Evolutionary conservation across 1,140 invertebrate species (phyloP).

Genomic region (Colletes gigas): DNA sequence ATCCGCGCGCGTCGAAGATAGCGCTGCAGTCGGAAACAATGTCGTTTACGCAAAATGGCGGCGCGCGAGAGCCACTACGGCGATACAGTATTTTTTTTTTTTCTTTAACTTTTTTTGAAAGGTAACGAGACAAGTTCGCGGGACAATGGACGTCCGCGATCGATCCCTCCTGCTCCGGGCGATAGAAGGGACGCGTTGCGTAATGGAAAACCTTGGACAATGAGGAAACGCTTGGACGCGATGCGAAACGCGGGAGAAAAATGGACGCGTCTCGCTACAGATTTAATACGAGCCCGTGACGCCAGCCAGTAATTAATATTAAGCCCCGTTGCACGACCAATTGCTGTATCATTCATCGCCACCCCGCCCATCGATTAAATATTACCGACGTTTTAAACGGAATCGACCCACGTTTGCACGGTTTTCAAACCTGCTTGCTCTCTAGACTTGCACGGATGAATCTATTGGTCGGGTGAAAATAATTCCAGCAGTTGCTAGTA

Average conservation of each 20-base stretch:
- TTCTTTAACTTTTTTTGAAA: constrained; percentile 1
- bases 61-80: constrained; percentile 1
- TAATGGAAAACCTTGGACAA: neutral
- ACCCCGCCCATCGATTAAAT: constrained; percentile 31
- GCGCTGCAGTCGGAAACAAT: constrained; percentile 24
- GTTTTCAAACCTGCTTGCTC: too few relatives aligned
- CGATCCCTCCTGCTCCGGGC: too few relatives aligned
- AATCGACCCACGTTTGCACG: neutral
- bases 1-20: constrained; percentile 10
- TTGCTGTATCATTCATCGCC: constrained; percentile 34
- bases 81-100: neutral
- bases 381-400: constrained; percentile 38
- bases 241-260: neutral
- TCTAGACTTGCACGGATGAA: too few relatives aligned
- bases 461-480: too few relatives aligned
- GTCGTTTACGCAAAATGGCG: constrained; percentile 1
- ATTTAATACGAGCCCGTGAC: constrained; percentile 40
- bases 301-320: constrained; percentile 51
- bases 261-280: neutral
- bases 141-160: neutral
- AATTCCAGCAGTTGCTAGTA: too few relatives aligned
- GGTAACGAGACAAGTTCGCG: neutral
- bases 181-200: neutral
- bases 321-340: constrained; percentile 26
- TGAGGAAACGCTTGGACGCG: neutral